phyloP scores from a whole-genome alignment of 2,888 invertebrate species.

The Schizaphis graminum region DNA sequence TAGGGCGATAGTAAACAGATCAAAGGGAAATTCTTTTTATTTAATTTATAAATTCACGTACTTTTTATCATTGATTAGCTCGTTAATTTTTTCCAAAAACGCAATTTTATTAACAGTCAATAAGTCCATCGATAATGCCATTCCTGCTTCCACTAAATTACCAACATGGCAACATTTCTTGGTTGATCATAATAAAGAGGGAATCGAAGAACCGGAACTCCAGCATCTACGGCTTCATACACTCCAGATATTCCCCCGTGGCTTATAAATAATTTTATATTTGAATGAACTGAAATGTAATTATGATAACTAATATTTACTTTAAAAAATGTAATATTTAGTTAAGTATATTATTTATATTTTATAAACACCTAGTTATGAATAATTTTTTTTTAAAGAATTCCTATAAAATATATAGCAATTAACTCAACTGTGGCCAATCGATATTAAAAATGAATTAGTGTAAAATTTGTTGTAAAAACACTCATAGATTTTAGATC shows the following conservation, averaged over 20 bases:
- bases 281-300: conserved; percentile 35
- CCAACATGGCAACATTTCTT: conserved; percentile 36
- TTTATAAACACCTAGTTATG: no score
- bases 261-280: conserved; percentile 33
- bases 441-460: no score
- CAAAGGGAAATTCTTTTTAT: not conserved
- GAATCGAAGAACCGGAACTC: conserved; percentile 41
- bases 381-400: no score
- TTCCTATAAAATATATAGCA: no score
- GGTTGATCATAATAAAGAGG: conserved; percentile 51
- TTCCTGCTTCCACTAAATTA: conserved; percentile 21
- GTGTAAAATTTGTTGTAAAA: no score
- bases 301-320: not conserved
- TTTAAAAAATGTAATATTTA: not conserved
- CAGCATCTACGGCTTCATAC: conserved; percentile 46
- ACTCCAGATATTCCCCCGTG: conserved; percentile 53
- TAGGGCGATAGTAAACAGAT: not conserved
- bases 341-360: no score
- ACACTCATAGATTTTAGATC: no score
- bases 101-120: conserved; percentile 15
- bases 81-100: conserved; percentile 10
- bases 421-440: no score
- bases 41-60: not conserved
- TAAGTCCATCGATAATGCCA: conserved; percentile 43
- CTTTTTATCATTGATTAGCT: conserved; percentile 29